Evolutionary conservation across 2,797 vertebrate species (phyloP), one percentile per base, ranked within the genome.

Genomic region (Acridotheres tristis): DNA sequence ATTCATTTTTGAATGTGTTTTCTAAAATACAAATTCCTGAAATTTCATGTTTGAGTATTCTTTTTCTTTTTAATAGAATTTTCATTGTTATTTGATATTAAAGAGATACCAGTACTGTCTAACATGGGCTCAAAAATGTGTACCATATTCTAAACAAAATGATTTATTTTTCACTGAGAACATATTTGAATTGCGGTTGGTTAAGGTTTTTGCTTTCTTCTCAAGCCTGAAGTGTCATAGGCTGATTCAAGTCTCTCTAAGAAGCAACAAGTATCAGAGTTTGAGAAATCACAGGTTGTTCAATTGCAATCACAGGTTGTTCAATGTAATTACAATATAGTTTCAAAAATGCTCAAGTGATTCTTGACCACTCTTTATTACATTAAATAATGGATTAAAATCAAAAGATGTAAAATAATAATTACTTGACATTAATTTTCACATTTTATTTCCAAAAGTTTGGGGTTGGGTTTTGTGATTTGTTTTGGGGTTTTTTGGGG

Each of bases 401-500:
- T 27, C 16, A 47, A 45, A 73, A 61, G 0, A 30, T 40, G 2
- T 19, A 38, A 45, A 80, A 69, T 38, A 75, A n/a, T 22, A 75
- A 55, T 11, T 51, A 47, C 6, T 57, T 61, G 10, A 54, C 4
- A 50, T 22, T 65, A 34, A 7, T 74, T 54, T 62, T 77, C 6
- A n/a, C 8, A 34, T 66, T 80, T 83, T 76, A 15, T 65, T 83
- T 63, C 8, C 16, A 29, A 62, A 65, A 50, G 16, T 68, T 62
- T 57, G 5, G 11, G 2, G 9, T 29, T 26, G 3, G 6, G 6
- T 65, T 51, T n/a, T 34, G 13, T 10, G 1, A 1, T 7, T 63
- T 51, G 3, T 34, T 58, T 43, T 5, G 34, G 9, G 0, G 0
- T 2, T 4, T 48, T 68, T 20, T 6, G 1, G 0, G 1, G 1